A percentile compares a stretch with the other conserved stretches of the same genome.
phyloP scores from a whole-genome alignment of 2,888 invertebrate species.

The Lamellibrachia columna region DNA sequence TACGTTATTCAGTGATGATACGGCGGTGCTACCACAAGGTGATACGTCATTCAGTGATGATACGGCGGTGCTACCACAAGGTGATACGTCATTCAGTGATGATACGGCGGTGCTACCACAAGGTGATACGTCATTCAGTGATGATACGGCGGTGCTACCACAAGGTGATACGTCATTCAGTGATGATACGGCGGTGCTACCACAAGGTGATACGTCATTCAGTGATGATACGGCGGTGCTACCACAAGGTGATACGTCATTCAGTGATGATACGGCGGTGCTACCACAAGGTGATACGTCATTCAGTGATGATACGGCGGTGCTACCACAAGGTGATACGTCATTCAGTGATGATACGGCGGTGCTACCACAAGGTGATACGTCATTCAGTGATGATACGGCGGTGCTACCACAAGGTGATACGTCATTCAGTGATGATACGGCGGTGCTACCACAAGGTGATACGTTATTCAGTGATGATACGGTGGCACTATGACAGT shows the following conservation, averaged over 20 bases:
- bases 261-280: slow-evolving; percentile 30
- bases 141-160: slow-evolving; percentile 23
- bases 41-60: slow-evolving; percentile 23
- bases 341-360: slow-evolving; percentile 31
- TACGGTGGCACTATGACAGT: slow-evolving; percentile 17
- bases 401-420: slow-evolving; percentile 16
- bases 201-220: not conserved
- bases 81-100: slow-evolving; percentile 22
- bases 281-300: no score
- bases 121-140: slow-evolving; percentile 17
- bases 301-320: slow-evolving; percentile 30
- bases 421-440: slow-evolving; percentile 23
- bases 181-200: slow-evolving; percentile 25
- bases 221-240: slow-evolving; percentile 30
- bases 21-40: no score
- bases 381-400: slow-evolving; percentile 31
- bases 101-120: no score
- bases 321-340: no score
- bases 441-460: not conserved
- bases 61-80: slow-evolving; percentile 6
- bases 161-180: slow-evolving; percentile 13
- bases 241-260: no score
- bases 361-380: no score
- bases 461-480: slow-evolving; percentile 25
- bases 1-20: slow-evolving; percentile 26